These are phyloP conservation scores for Plestiodon gilberti DNA, from an alignment of 2,113 vertebrate genomes.

Conservation along the genomic window DNA sequence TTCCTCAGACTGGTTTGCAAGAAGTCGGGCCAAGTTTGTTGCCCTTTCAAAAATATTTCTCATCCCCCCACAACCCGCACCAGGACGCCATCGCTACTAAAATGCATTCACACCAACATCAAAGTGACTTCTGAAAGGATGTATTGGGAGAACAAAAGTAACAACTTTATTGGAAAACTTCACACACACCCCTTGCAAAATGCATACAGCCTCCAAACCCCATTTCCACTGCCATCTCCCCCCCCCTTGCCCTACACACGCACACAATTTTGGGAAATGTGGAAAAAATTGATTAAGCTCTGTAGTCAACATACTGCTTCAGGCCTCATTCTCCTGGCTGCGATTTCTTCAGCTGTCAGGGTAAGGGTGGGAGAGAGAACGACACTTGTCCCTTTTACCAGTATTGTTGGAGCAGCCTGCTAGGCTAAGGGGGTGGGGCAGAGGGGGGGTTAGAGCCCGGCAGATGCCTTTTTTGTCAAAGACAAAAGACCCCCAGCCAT, in stretches of 20 bases:
- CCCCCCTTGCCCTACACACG: not conserved
- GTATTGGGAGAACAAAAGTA: conserved; percentile 60
- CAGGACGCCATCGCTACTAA: conserved; percentile 37
- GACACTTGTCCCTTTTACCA: conserved; percentile 77
- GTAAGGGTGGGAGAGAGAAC: not conserved
- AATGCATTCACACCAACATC: conserved; percentile 59
- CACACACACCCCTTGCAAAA: not conserved
- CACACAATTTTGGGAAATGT: conserved; percentile 59
- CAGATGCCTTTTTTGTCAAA: conserved; percentile 91
- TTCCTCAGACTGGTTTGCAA: conserved; percentile 29
- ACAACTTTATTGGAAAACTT: conserved; percentile 71
- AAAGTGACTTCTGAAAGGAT: conserved; percentile 62
- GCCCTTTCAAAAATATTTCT: conserved; percentile 51
- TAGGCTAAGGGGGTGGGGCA: conserved; percentile 65
- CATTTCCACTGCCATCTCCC: conserved; percentile 17
- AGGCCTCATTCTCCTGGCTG: conserved; percentile 58
- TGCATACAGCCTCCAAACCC: conserved; percentile 2
- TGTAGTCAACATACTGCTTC: conserved; percentile 47
- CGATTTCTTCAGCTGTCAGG: conserved; percentile 66
- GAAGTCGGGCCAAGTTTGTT: conserved; percentile 48
- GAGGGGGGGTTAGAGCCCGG: conserved; percentile 70
- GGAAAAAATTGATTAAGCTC: conserved; percentile 74
- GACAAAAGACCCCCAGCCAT: conserved; percentile 83
- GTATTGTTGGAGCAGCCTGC: conserved; percentile 74
- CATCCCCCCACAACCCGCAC: not conserved